Evolutionary conservation across 2,888 invertebrate species (phyloP).

Genomic region (Amaurobius ferox): DNA sequence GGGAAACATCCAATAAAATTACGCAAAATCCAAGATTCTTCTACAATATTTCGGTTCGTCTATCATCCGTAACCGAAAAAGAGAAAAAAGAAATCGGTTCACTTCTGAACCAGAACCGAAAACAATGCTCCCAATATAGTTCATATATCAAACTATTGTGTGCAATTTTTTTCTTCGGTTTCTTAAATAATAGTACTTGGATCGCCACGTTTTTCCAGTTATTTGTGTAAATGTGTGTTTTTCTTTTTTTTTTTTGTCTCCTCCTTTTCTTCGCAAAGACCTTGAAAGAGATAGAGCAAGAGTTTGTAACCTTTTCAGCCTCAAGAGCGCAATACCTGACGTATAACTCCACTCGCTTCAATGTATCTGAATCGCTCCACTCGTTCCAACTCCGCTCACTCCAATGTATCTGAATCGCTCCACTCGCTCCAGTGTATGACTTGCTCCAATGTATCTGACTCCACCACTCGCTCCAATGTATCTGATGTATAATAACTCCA

Average conservation of each 20-base stretch:
- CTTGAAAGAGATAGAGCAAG: too few relatives aligned
- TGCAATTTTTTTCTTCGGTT: not conserved
- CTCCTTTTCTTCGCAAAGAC: too few relatives aligned
- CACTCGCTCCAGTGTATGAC: too few relatives aligned
- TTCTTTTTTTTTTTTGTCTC: not conserved
- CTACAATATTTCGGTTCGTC: not conserved
- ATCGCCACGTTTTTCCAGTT: not conserved
- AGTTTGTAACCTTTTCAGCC: too few relatives aligned
- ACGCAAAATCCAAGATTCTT: not conserved
- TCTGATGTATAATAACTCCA: too few relatives aligned
- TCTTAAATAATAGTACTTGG: not conserved
- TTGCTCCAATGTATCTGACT: too few relatives aligned
- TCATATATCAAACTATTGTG: slow-evolving; percentile 1
- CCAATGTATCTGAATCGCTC: too few relatives aligned
- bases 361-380: too few relatives aligned
- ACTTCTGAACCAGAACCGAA: slow-evolving; percentile 1
- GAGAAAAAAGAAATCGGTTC: not conserved
- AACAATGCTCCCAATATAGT: slow-evolving; percentile 11
- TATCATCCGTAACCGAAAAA: not conserved
- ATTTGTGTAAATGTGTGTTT: not conserved
- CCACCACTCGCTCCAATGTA: too few relatives aligned
- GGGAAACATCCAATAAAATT: not conserved
- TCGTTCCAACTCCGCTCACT: too few relatives aligned
- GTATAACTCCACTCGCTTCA: too few relatives aligned
- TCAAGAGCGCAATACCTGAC: too few relatives aligned